phyloP scores from a whole-genome alignment of 2,888 invertebrate species.

The Mesochorus sp. region DNA sequence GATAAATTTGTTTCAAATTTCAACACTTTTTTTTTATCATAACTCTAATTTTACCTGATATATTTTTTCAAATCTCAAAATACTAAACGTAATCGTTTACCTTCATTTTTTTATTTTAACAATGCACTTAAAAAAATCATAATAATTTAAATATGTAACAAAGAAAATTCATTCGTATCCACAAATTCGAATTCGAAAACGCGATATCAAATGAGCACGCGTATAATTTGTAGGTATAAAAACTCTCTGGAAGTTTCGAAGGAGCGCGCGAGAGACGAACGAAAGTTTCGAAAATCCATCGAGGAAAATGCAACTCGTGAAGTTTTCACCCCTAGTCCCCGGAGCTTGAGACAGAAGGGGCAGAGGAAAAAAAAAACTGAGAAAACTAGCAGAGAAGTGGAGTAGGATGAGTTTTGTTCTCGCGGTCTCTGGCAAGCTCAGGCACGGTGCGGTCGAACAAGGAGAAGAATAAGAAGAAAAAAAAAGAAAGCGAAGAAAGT shows the following conservation, averaged over 20 bases:
- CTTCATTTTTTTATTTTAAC: too few species aligned
- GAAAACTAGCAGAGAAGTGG: neutral
- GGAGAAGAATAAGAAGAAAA: neutral
- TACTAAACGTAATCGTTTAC: too few species aligned
- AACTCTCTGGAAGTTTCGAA: neutral
- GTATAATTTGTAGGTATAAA: slow-evolving; percentile 28
- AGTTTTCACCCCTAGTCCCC: slow-evolving; percentile 28
- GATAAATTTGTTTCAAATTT: too few species aligned
- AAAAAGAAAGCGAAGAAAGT: slow-evolving; percentile 36
- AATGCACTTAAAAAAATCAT: too few species aligned
- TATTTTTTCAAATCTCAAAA: neutral
- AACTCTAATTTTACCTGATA: too few species aligned
- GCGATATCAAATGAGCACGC: neutral
- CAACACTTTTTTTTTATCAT: too few species aligned
- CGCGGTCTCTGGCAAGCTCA: slow-evolving; percentile 48
- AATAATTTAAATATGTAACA: too few species aligned
- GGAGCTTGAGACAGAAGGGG: slow-evolving; percentile 16
- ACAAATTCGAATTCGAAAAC: too few species aligned
- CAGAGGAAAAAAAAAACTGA: neutral
- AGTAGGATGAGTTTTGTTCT: slow-evolving; percentile 46
- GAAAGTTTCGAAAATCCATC: slow-evolving; percentile 44
- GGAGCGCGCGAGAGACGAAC: neutral
- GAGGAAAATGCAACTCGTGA: slow-evolving; percentile 44
- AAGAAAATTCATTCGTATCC: too few species aligned
- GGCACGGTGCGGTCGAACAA: slow-evolving; percentile 32